Base-by-base conservation (phyloP, 2,888 invertebrate species). In the Ormia ochracea region DNA sequence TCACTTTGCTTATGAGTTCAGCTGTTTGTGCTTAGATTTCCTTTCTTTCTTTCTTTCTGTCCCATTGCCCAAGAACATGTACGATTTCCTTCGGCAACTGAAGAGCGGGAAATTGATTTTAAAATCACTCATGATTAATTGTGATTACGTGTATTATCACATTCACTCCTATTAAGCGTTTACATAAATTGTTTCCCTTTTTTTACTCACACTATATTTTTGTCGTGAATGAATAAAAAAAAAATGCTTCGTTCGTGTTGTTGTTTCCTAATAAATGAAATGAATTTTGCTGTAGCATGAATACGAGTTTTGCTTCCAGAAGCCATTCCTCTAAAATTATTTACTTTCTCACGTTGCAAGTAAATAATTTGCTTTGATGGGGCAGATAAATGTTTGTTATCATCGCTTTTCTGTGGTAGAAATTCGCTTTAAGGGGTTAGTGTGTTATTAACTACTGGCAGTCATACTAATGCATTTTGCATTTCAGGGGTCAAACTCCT, bases 281-380 rank as follows among this genome's bases (percentile, higher is more conserved):
- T 3, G 10, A 63, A 33, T 3, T 61, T n/a, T 7, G 4, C 17
- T 12, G 5, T 6, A 12, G 17, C 12, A 19, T 54, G 31, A 33
- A 54, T 54, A 21, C 5, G 3, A 31, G 10, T 36, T 36, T 48
- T 23, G 36, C 28, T 26, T 21, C n/a, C 31, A 14, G 68, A 36
- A 48, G 36, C 36, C 31, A 33, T 45, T 26, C 38, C 21, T 14
- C 26, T 17, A 45, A 66, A 52, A 59, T 50, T 63, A 43, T 80
- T 61, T 59, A 68, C 70, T 75, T 70, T 80, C 79, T 80, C 79
- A 80, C 79, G 75, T 80, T 80, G 70, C 31, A 63, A 66, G 61
- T 61, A 59, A 41, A 74, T 75, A 75, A 75, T 79, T 73, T 66
- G 54, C 36, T n/a, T n/a, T 61, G 69, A 45, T 56, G 48, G 28